phyloP scores from a whole-genome alignment of 2,888 invertebrate species.

The Kuschelorhynchus macadamiae region DNA sequence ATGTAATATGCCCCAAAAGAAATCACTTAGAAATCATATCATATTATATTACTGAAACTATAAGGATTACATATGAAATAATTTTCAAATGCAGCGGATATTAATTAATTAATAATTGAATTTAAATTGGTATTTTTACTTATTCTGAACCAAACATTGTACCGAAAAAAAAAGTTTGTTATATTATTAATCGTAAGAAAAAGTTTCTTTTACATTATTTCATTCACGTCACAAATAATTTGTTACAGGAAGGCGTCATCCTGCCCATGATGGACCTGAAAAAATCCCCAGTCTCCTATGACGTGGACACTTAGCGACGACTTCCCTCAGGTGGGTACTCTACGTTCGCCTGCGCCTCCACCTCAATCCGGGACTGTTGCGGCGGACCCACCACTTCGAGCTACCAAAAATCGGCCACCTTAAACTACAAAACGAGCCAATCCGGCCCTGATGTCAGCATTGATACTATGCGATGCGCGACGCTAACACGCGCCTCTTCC shows the following conservation, averaged over 20 bases:
- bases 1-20: too few species aligned
- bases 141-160: too few species aligned
- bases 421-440: constrained; percentile 60
- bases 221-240: too few species aligned
- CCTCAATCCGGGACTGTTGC: constrained; percentile 67
- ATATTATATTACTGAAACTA: too few species aligned
- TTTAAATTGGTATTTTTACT: too few species aligned
- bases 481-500: constrained; percentile 37
- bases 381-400: constrained; percentile 65
- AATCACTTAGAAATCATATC: too few species aligned
- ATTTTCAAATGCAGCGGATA: too few species aligned
- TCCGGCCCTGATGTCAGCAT: constrained; percentile 44
- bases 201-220: too few species aligned
- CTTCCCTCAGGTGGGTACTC: constrained; percentile 64
- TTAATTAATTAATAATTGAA: too few species aligned
- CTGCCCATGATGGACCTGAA: constrained; percentile 78
- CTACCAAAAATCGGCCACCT: constrained; percentile 61
- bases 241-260: constrained; percentile 73
- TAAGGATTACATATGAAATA: too few species aligned
- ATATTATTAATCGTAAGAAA: too few species aligned
- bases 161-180: too few species aligned
- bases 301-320: constrained; percentile 72
- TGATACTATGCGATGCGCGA: constrained; percentile 28
- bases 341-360: constrained; percentile 65
- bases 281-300: constrained; percentile 75